phyloP scores from a whole-genome alignment of 2,113 vertebrate genomes.

The Scalopus aquaticus region DNA sequence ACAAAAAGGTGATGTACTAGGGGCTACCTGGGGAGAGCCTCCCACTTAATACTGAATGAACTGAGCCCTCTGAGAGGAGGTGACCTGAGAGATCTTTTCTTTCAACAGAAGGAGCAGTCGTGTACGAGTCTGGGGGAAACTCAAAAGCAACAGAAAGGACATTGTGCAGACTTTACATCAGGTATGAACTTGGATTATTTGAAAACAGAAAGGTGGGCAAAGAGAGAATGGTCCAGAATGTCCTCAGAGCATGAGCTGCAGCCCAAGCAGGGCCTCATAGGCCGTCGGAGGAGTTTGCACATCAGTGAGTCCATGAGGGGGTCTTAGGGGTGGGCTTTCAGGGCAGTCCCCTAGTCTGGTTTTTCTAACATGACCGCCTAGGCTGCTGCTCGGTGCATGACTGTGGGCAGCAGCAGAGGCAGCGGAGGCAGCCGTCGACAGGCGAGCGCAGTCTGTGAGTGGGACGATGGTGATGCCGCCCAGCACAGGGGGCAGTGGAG shows the following conservation, averaged over 20 bases:
- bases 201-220: neutral
- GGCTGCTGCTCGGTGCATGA: neutral
- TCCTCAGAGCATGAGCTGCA: accelerated
- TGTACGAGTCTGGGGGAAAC: neutral
- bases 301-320: neutral
- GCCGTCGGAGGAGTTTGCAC: neutral
- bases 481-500: neutral
- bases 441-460: neutral
- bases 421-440: neutral
- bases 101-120: neutral
- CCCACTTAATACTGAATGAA: accelerated
- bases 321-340: neutral
- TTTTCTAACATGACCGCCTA: neutral
- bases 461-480: neutral
- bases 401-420: neutral
- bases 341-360: neutral
- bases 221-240: neutral
- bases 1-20: neutral
- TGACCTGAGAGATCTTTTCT: too few species aligned
- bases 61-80: neutral
- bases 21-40: too few species aligned
- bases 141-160: neutral
- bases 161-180: neutral
- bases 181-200: neutral
- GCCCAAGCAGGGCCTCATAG: accelerated